Evolutionary conservation across 2,113 vertebrate species (phyloP).

Genomic region (Microtus montanus): DNA sequence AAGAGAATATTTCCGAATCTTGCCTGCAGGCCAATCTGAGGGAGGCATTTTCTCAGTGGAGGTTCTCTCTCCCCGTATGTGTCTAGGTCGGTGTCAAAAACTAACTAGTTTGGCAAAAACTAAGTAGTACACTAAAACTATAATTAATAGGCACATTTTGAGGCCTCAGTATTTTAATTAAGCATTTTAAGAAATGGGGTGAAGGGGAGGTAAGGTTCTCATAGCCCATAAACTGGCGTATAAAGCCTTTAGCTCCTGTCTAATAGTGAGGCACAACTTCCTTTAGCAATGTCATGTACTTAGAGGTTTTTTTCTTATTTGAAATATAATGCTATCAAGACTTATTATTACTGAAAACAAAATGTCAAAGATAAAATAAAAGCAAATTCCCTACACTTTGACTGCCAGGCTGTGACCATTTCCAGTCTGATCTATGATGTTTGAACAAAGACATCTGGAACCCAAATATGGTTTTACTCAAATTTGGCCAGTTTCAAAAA

Average conservation of each 20-base stretch:
- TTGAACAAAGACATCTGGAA: background rate
- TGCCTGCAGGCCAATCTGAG: background rate
- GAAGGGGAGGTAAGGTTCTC: background rate
- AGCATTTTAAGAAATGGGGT: background rate
- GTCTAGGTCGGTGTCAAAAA: background rate
- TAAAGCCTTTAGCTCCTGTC: background rate
- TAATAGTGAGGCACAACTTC: constrained; percentile 8
- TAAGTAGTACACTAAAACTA: background rate
- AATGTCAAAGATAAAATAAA: background rate
- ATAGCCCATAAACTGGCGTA: background rate
- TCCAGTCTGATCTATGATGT: background rate
- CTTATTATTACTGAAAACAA: background rate
- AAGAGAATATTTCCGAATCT: background rate
- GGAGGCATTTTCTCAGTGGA: background rate
- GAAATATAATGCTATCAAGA: background rate
- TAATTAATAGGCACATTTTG: background rate
- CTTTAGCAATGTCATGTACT: background rate
- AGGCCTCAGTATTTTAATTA: background rate
- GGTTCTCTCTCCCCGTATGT: background rate
- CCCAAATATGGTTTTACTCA: background rate
- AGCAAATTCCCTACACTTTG: background rate
- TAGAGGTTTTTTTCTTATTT: constrained; percentile 2
- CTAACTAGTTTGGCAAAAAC: background rate
- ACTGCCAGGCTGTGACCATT: background rate
- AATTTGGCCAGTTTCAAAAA: background rate